phyloP scores from a whole-genome alignment of 92 coral and sea anemone genomes.

The Zoanthus gigantus region DNA sequence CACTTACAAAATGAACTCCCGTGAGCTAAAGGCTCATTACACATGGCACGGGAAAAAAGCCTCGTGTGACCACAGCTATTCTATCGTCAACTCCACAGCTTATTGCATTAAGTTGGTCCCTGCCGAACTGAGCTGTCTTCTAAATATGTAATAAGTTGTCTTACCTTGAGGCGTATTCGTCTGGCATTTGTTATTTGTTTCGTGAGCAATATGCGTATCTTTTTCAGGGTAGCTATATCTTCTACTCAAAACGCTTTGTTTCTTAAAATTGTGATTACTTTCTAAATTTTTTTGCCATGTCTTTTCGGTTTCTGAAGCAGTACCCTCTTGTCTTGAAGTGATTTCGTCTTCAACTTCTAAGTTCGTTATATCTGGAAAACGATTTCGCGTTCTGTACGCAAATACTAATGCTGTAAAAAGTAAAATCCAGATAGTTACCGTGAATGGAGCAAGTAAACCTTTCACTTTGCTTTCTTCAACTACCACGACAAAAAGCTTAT shows the following conservation, averaged over 20 bases:
- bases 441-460: slow-evolving; percentile 15
- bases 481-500: slow-evolving; percentile 6
- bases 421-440: slow-evolving; percentile 36
- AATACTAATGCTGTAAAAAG: slow-evolving; percentile 4
- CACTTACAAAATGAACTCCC: no score
- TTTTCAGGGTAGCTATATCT: slow-evolving; percentile 13
- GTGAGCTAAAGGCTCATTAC: no score
- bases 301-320: neutral
- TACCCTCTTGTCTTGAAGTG: neutral
- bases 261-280: neutral
- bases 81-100: no score
- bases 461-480: slow-evolving; percentile 23
- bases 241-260: neutral
- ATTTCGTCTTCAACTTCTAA: slow-evolving; percentile 34
- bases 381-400: slow-evolving; percentile 44
- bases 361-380: slow-evolving; percentile 20
- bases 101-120: no score
- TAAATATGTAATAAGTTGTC: neutral
- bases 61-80: no score
- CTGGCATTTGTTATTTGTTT: neutral
- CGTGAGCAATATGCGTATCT: neutral
- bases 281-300: neutral
- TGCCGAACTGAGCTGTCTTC: neutral
- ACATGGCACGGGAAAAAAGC: no score
- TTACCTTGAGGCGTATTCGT: neutral